Conservation (phyloP, 2,113 vertebrate genomes). For the Hymenochirus boettgeri region DNA sequence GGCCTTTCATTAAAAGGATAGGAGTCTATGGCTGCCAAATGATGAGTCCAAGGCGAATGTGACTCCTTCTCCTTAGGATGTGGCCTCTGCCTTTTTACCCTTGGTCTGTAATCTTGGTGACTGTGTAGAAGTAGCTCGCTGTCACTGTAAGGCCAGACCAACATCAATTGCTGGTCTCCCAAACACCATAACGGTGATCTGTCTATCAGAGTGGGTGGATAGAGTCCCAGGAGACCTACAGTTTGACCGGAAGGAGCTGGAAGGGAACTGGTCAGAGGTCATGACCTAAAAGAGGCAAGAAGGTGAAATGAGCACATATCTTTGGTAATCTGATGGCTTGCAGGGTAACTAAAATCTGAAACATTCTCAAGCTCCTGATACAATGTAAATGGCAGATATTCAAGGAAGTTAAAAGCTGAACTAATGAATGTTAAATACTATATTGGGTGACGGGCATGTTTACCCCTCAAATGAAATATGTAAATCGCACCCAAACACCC, state of each 20-base stretch:
- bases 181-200: neutral
- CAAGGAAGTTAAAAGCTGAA: too few species aligned
- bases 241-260: neutral
- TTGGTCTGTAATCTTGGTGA: slow-evolving; percentile 75
- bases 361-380: too few species aligned
- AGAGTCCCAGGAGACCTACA: slow-evolving; percentile 18
- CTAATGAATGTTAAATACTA: too few species aligned
- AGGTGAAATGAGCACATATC: slow-evolving; percentile 67
- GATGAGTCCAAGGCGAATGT: slow-evolving; percentile 74
- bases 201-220: neutral
- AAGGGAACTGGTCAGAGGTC: slow-evolving; percentile 42
- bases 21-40: slow-evolving; percentile 45
- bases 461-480: too few species aligned
- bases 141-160: slow-evolving; percentile 68
- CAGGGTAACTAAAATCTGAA: too few species aligned
- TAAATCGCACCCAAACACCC: too few species aligned
- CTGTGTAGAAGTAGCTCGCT: slow-evolving; percentile 50
- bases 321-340: slow-evolving; percentile 80
- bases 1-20: neutral
- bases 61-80: slow-evolving; percentile 56
- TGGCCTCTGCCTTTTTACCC: slow-evolving; percentile 42
- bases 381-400: too few species aligned
- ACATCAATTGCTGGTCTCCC: slow-evolving; percentile 50
- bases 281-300: slow-evolving; percentile 32
- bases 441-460: too few species aligned